Percentiles rank a stretch among this genome's conserved stretches.
Evolutionary conservation across 2,888 invertebrate genomes (phyloP).

Genomic region (Patella caerulea): DNA sequence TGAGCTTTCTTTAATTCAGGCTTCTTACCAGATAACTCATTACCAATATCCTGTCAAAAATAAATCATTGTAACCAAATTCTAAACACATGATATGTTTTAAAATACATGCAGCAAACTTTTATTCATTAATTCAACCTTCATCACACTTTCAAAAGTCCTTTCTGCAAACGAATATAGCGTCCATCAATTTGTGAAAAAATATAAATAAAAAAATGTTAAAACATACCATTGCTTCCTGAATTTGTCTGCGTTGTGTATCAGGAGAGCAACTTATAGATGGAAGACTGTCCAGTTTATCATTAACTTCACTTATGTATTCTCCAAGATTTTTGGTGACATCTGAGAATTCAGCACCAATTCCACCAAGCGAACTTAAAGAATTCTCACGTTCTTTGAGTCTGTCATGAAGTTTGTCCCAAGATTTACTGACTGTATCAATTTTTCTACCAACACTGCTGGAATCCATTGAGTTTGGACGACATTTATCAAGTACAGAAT

Average conservation of each 20-base stretch:
- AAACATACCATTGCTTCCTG: conserved; percentile 82
- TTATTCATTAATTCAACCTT: too few species aligned
- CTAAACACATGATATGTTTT: not conserved
- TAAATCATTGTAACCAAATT: not conserved
- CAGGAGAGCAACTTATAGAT: conserved; percentile 74
- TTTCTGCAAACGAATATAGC: too few species aligned
- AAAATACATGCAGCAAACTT: too few species aligned
- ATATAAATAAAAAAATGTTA: not conserved
- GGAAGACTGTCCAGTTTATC: conserved; percentile 89
- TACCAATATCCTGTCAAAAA: conserved; percentile 48
- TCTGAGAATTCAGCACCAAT: conserved; percentile 94
- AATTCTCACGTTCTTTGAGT: conserved; percentile 71
- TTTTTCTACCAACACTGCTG: conserved; percentile 58
- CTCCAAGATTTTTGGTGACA: conserved; percentile 84
- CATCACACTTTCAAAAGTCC: too few species aligned
- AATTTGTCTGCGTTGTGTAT: conserved; percentile 86
- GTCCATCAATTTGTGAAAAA: not conserved
- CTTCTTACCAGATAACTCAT: conserved; percentile 46
- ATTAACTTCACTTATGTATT: conserved; percentile 88
- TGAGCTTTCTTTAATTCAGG: conserved; percentile 57
- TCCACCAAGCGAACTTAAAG: conserved; percentile 90
- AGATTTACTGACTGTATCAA: conserved; percentile 79
- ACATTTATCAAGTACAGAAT: conserved; percentile 79
- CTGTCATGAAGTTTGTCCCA: conserved; percentile 84
- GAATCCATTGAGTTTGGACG: conserved; percentile 72